Percentiles rank a stretch among this genome's conserved stretches.
Conservation (phyloP, 2,888 invertebrate genomes). For the Leptopilina myrica region DNA sequence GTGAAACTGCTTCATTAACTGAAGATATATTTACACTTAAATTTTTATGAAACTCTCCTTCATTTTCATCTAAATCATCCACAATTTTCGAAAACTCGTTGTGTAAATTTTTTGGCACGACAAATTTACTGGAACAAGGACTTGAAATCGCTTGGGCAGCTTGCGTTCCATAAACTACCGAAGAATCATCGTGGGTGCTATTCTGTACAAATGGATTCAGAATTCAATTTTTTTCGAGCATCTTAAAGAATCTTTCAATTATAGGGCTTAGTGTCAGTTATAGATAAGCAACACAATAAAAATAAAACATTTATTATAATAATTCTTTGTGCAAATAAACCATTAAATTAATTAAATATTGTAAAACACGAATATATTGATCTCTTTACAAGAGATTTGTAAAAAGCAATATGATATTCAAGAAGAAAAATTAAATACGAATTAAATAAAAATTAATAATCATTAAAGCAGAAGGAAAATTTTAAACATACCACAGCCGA, state of each 20-base stretch:
- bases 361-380: too few species aligned
- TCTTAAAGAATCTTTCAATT: not conserved
- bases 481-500: constrained; percentile 56
- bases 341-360: too few species aligned
- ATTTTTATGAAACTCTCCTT: not conserved
- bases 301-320: not conserved
- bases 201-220: constrained; percentile 35
- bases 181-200: constrained; percentile 19
- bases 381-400: too few species aligned
- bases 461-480: not conserved
- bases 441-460: too few species aligned
- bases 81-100: not conserved
- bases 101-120: not conserved
- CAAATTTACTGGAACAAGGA: not conserved
- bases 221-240: not conserved
- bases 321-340: not conserved
- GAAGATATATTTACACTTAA: not conserved
- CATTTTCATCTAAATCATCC: not conserved
- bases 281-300: not conserved
- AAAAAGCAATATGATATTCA: too few species aligned
- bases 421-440: too few species aligned
- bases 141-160: not conserved
- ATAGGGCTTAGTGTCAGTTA: not conserved
- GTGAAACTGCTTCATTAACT: not conserved
- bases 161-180: constrained; percentile 25